These are phyloP conservation scores for Philhelius pedissequus DNA, from an alignment of 2,888 invertebrate species.

Conservation along the genomic window DNA sequence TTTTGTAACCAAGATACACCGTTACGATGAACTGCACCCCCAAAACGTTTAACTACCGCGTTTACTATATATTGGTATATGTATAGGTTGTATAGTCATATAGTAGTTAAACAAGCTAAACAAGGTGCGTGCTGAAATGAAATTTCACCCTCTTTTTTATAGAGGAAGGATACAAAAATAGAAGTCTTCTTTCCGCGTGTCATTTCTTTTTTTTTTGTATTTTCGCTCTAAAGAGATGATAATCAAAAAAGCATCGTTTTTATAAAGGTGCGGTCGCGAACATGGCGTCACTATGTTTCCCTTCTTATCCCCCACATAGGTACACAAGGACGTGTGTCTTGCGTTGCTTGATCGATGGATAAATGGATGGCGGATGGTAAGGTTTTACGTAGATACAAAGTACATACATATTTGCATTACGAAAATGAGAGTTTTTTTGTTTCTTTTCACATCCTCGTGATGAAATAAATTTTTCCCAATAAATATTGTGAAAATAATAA, in stretches of 20 bases:
- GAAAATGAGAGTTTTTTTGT: conserved; percentile 8
- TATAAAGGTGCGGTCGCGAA: conserved; percentile 56
- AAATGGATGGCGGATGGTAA: conserved; percentile 43
- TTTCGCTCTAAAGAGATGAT: conserved; percentile 61
- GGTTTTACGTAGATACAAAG: background rate
- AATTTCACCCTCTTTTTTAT: conserved; percentile 62
- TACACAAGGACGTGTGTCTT: conserved; percentile 46
- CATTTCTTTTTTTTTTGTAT: background rate
- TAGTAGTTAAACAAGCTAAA: background rate
- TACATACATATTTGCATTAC: conserved; percentile 21
- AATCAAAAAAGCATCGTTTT: conserved; percentile 68
- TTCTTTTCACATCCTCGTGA: conserved; percentile 8
- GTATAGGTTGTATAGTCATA: too few species aligned
- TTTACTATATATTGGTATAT: background rate
- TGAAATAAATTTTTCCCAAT: conserved; percentile 34
- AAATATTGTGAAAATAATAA: conserved; percentile 14
- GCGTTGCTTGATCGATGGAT: conserved; percentile 65
- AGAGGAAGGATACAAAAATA: conserved; percentile 19
- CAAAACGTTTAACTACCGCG: conserved; percentile 25
- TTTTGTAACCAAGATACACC: conserved; percentile 20
- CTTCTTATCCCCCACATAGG: conserved; percentile 17
- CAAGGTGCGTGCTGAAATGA: conserved; percentile 63
- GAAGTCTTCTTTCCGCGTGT: conserved; percentile 37
- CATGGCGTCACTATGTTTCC: background rate
- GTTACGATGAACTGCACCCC: conserved; percentile 52